Conservation (phyloP, 2,888 invertebrate genomes). For the Epicampocera succincta region DNA sequence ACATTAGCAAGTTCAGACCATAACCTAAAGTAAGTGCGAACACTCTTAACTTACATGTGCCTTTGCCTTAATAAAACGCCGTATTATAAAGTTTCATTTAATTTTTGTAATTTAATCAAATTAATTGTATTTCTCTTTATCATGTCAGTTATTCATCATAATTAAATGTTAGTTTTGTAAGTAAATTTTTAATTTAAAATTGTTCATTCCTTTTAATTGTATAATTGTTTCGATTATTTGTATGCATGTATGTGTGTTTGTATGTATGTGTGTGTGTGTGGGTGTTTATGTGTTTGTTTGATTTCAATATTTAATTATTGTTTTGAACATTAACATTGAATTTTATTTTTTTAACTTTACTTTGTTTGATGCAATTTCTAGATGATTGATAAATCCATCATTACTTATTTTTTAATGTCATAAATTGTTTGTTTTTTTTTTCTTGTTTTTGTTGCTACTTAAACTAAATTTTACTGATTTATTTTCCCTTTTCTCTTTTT, state of each 20-base stretch:
- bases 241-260: neutral
- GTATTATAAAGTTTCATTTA: neutral
- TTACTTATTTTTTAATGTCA: conserved; percentile 11
- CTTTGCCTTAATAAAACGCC: neutral
- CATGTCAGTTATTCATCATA: neutral
- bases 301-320: conserved; percentile 42
- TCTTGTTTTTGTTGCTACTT: conserved; percentile 43
- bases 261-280: neutral
- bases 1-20: too few relatives aligned
- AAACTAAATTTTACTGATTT: conserved; percentile 46
- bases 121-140: neutral
- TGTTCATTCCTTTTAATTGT: conserved; percentile 32
- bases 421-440: conserved; percentile 7
- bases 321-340: conserved; percentile 59
- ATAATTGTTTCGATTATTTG: neutral
- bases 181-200: conserved; percentile 43
- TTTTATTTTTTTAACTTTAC: neutral
- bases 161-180: conserved; percentile 19
- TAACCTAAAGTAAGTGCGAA: too few relatives aligned
- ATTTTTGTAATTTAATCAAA: neutral
- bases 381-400: neutral
- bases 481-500: conserved; percentile 14
- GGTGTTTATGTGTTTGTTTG: conserved; percentile 13
- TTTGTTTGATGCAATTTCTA: conserved; percentile 14
- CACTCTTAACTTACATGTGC: neutral